These are phyloP conservation scores for Proteles cristata DNA, from an alignment of 2,113 vertebrate species.

Conservation along the genomic window DNA sequence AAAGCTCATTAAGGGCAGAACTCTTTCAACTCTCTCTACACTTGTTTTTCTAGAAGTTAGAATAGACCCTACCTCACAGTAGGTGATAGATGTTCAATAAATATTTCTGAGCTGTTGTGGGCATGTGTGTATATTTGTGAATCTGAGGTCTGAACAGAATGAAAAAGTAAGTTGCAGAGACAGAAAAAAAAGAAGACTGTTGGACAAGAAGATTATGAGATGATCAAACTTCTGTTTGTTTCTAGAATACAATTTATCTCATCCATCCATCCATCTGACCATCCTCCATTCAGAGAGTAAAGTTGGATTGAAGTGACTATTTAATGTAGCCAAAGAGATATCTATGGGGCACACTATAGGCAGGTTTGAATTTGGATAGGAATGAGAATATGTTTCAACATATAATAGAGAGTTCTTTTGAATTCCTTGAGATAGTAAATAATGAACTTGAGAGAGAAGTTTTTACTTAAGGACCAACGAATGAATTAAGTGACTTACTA, in stretches of 20 bases:
- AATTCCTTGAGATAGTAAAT: background rate
- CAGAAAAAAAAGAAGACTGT: background rate
- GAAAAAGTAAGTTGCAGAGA: background rate
- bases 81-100: background rate
- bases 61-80: background rate
- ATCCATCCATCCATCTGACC: background rate
- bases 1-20: background rate
- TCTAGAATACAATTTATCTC: background rate
- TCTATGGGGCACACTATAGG: background rate
- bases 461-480: background rate
- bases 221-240: background rate
- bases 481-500: background rate
- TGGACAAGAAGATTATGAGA: background rate
- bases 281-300: background rate
- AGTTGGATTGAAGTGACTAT: background rate
- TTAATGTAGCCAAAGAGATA: background rate
- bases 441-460: background rate
- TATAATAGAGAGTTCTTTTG: background rate
- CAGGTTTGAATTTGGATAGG: background rate
- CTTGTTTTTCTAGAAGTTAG: background rate
- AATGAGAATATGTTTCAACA: background rate
- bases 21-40: background rate
- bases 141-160: background rate
- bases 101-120: background rate
- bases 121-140: background rate